These are phyloP conservation scores for Lasioglossum villosulum DNA, from an alignment of 2,888 invertebrate genomes.

Conservation along the genomic window DNA sequence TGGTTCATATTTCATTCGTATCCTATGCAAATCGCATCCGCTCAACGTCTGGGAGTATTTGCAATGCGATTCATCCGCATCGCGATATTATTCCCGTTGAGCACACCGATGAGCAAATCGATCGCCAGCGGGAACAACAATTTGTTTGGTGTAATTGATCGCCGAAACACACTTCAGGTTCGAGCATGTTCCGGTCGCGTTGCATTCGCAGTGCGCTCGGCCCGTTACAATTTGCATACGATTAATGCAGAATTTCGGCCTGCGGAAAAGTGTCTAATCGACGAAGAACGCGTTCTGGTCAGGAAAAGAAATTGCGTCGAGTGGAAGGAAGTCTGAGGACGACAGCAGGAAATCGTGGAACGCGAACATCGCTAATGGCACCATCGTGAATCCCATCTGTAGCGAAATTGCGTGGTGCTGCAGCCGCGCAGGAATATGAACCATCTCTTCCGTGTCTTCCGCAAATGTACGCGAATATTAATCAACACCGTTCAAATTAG, in stretches of 20 bases:
- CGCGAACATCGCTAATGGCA: constrained; percentile 32
- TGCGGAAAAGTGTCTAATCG: background rate
- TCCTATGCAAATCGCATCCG: background rate
- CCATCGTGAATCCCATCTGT: constrained; percentile 18
- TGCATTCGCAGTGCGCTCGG: background rate
- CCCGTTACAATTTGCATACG: background rate
- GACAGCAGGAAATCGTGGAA: constrained; percentile 34
- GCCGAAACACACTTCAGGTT: background rate
- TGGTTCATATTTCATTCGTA: background rate
- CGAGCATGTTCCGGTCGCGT: background rate
- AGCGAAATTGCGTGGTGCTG: constrained; percentile 32
- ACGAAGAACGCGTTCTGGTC: background rate
- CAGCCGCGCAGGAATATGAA: constrained; percentile 25
- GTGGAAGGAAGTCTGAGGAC: background rate
- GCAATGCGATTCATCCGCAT: background rate
- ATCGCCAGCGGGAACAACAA: constrained; percentile 8
- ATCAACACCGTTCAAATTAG: constrained; percentile 31
- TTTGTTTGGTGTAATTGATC: constrained; percentile 26
- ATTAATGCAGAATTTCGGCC: background rate
- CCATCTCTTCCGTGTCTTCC: constrained; percentile 40
- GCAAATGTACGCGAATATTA: constrained; percentile 39
- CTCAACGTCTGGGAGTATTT: background rate
- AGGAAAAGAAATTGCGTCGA: background rate
- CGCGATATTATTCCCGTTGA: background rate
- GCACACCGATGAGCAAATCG: background rate